Conservation (phyloP, 35 echinoderm and acorn worm species). For the Apostichopus parvimensis region DNA sequence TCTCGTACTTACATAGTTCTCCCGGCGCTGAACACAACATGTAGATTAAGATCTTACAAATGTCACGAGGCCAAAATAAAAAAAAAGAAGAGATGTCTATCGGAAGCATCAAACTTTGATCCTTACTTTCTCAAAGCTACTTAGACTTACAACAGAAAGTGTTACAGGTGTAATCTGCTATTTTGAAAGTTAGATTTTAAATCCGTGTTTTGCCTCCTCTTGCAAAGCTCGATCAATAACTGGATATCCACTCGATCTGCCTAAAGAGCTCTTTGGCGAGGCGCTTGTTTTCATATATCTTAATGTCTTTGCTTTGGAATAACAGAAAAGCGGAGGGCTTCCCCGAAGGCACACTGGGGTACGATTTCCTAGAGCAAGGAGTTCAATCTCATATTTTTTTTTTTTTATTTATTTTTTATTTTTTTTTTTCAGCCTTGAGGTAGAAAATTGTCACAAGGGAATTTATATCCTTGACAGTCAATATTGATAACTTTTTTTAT, state of each 20-base stretch:
- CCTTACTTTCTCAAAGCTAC: too few species aligned
- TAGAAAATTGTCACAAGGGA: conserved; percentile 19
- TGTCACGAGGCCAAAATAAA: too few species aligned
- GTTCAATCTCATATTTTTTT: neutral
- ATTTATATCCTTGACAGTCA: neutral
- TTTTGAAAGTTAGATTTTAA: neutral
- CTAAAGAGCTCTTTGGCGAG: conserved; percentile 21
- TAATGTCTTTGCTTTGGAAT: neutral
- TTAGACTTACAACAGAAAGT: neutral
- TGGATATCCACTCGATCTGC: conserved; percentile 25
- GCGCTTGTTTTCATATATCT: conserved; percentile 15
- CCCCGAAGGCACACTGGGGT: conserved; percentile 19
- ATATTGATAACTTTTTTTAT: neutral
- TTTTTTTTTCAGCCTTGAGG: neutral
- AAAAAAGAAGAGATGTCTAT: too few species aligned
- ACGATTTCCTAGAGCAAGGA: conserved; percentile 7
- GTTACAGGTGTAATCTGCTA: neutral
- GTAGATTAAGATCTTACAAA: too few species aligned
- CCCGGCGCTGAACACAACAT: too few species aligned
- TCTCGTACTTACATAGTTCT: too few species aligned
- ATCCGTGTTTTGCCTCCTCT: too few species aligned
- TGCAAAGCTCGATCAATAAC: conserved; percentile 37
- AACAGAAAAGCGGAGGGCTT: conserved; percentile 25
- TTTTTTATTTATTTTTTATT: neutral
- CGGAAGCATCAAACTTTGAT: too few species aligned